Evolutionary conservation across 2,888 invertebrate genomes (phyloP), one percentile per base, ranked within the genome.

Genomic region (Agonopterix subpropinquella): DNA sequence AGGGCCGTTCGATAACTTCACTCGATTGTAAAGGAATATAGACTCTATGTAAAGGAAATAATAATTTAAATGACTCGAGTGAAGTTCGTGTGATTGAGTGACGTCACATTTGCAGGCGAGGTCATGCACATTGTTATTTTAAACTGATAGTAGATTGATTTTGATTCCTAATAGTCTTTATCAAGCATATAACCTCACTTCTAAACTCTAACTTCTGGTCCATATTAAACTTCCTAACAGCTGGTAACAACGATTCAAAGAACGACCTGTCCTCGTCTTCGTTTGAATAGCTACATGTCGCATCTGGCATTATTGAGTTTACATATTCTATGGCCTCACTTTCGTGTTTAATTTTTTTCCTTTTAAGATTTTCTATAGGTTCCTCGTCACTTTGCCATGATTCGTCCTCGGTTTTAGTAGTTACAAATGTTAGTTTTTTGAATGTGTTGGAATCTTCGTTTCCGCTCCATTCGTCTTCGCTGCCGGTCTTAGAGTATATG

Each of bases 181-280:
- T 64, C 47, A 78, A 56, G 50, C 62, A 64, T 11, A 84, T 49
- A 36, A 83, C 70, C 57, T 81, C 76, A 52, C 73, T 70, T 1
- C 85, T 72, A 48, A 84, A 81, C 47, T 80, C 80, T 46, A 84
- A 49, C 55, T 85, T 85, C 53, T 80, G 78, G 53, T 85, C 85
- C 50, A 80, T 56, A 56, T 75, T 69, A 52, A 85, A 81, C 45
- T 71, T 67, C 48, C 78, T 72, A 3, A 83, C 77, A 1, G 80
- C 79, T 1, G 84, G 84, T 45, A 85, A 49, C 10, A 85, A 63
- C 0, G 84, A 84, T 46, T 82, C 78, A 56, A 85, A 84, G 54
- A 84, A 85, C 11, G 78, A 76, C 48, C 67, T 70, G 43, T 84
- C 85, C n/a, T 80, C 84, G 39, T 84, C 83, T 15, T 74, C 76